Base-by-base conservation (phyloP, 2,888 invertebrate genomes). In the Slavum lentiscoides region DNA sequence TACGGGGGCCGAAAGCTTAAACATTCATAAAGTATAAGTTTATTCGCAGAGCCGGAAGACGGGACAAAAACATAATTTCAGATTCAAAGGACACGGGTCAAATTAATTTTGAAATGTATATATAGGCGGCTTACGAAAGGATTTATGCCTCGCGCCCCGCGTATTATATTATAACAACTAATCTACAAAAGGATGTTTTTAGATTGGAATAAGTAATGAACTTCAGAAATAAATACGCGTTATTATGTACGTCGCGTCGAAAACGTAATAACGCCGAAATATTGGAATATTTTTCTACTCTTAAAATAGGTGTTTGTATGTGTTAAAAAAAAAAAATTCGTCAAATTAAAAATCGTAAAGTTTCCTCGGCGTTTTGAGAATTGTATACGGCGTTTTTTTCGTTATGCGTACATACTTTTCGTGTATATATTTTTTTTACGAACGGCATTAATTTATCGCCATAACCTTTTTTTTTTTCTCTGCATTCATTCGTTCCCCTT, bases 361-460 rank as follows among this genome's bases (percentile, higher is more conserved):
- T 62, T 53, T 21, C 64, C 30, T 74, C 53, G 55, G 66, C 58
- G 19, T 67, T 58, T 76, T 49, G 30, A 76, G 43, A 76, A 68
- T 9, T 66, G 19, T n/a, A 66, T 59, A 68, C 43, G 23, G 30
- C 13, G n/a, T 58, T 68, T 76, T 76, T n/a, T 23, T 59, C 30
- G 30, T 30, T 30, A 2, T 76, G 59, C 58, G 39, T 75, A 43
- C 68, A 75, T 58, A 76, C 75, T 67, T 75, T 75, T 75, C 55
- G 66, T 67, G 55, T 66, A 75, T 21, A 39, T 67, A 30, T 30
- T 30, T 67, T 66, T 43, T 67, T 58, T 76, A 76, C 30, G 6
- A 30, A 76, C 67, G 58, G 67, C 59, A 76, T 76, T 76, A 76
- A 76, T 76, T 76, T 76, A 76, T 76, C 67, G 75, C 68, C 67